phyloP scores from a whole-genome alignment of 2,113 vertebrate genomes.

The Hemiscyllium ocellatum region DNA sequence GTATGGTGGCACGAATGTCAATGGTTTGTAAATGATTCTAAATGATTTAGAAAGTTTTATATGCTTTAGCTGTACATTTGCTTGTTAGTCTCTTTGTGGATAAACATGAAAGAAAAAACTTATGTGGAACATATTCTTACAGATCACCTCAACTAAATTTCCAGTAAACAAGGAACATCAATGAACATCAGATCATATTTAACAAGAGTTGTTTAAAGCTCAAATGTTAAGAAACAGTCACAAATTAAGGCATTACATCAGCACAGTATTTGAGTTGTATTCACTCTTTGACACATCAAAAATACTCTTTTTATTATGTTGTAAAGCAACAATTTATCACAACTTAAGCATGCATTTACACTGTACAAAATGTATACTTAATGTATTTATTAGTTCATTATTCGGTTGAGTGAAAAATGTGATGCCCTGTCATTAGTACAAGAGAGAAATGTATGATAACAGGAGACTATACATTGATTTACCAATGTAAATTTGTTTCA shows the following conservation, averaged over 20 bases:
- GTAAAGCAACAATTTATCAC: not conserved
- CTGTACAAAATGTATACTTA: not conserved
- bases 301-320: not conserved
- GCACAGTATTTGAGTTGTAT: not conserved
- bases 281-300: not conserved
- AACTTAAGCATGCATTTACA: not conserved
- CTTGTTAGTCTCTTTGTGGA: too few relatives aligned
- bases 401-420: not conserved
- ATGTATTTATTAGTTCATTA: not conserved
- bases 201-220: not conserved
- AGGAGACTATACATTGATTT: not conserved
- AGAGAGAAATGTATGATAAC: too few relatives aligned
- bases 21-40: too few relatives aligned
- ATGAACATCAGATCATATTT: not conserved
- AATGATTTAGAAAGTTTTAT: too few relatives aligned
- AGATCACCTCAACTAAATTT: not conserved
- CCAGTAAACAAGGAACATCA: not conserved
- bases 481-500: not conserved
- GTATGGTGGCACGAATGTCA: too few relatives aligned
- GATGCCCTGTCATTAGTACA: not conserved
- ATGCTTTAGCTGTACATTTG: too few relatives aligned
- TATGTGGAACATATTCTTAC: not conserved
- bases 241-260: not conserved
- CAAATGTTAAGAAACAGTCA: not conserved
- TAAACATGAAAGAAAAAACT: not conserved